phyloP scores from a whole-genome alignment of 1,140 invertebrate genomes.

The Eurosta solidaginis region DNA sequence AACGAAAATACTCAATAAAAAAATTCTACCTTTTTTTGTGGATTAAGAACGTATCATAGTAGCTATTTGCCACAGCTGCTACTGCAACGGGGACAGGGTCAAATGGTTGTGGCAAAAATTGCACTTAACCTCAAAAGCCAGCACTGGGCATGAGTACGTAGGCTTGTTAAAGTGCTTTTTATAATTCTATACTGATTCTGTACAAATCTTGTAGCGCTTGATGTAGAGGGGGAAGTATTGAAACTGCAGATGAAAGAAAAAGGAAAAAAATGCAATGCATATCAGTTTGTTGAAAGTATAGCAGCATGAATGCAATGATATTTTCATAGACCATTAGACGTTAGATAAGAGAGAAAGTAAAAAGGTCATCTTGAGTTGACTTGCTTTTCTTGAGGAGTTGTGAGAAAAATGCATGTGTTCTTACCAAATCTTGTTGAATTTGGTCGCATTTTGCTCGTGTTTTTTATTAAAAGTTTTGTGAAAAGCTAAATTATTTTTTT shows the following conservation, averaged over 20 bases:
- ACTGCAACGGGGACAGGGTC: constrained; percentile 8
- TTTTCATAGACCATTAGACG: constrained; percentile 6
- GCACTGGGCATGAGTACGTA: not conserved
- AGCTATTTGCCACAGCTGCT: not conserved
- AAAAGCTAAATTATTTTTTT: too few relatives aligned
- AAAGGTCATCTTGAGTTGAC: not conserved
- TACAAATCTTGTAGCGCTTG: not conserved
- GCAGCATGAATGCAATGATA: not conserved
- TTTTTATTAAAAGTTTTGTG: too few relatives aligned
- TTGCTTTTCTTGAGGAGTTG: too few relatives aligned
- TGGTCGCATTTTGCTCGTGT: too few relatives aligned
- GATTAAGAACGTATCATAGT: not conserved
- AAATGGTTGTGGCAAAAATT: constrained; percentile 15
- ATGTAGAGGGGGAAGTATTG: not conserved
- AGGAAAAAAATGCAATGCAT: not conserved
- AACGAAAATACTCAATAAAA: not conserved
- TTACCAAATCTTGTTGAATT: too few relatives aligned
- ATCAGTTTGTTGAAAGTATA: not conserved
- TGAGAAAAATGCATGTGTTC: too few relatives aligned
- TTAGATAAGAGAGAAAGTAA: too few relatives aligned
- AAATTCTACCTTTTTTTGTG: not conserved
- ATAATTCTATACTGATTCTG: not conserved
- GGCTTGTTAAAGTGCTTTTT: not conserved
- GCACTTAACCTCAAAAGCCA: constrained; percentile 17
- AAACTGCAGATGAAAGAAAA: not conserved